These are phyloP conservation scores for Chaetodon auriga DNA, from an alignment of 2,113 vertebrate genomes.

Conservation along the genomic window DNA sequence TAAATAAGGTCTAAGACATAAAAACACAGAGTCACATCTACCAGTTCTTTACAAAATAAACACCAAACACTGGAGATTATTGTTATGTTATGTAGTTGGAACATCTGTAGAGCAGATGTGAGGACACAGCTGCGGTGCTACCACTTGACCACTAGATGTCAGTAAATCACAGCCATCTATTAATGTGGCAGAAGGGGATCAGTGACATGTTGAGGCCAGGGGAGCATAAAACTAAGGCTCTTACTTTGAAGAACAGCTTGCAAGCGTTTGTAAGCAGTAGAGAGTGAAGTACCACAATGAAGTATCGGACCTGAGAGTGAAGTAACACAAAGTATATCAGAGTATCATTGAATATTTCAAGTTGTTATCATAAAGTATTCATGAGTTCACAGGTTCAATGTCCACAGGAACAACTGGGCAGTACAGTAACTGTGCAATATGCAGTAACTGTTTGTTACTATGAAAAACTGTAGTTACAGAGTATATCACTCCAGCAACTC, in stretches of 20 bases:
- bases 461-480: too few relatives aligned
- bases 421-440: too few relatives aligned
- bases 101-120: background rate
- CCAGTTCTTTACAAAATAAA: background rate
- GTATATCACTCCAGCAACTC: too few relatives aligned
- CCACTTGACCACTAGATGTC: background rate
- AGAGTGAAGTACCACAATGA: background rate
- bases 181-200: background rate
- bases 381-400: too few relatives aligned
- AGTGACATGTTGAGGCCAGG: background rate
- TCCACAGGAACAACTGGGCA: too few relatives aligned
- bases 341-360: background rate
- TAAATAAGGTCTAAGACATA: too few relatives aligned
- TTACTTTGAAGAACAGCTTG: slow-evolving; percentile 7
- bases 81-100: background rate
- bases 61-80: background rate
- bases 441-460: too few relatives aligned
- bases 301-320: background rate
- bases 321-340: background rate
- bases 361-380: too few relatives aligned
- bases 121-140: background rate
- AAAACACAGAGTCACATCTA: background rate
- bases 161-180: background rate
- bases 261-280: background rate
- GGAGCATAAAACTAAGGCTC: background rate